Base-by-base conservation (phyloP, 2,888 invertebrate species). In the Caenorhabditis sinica region DNA sequence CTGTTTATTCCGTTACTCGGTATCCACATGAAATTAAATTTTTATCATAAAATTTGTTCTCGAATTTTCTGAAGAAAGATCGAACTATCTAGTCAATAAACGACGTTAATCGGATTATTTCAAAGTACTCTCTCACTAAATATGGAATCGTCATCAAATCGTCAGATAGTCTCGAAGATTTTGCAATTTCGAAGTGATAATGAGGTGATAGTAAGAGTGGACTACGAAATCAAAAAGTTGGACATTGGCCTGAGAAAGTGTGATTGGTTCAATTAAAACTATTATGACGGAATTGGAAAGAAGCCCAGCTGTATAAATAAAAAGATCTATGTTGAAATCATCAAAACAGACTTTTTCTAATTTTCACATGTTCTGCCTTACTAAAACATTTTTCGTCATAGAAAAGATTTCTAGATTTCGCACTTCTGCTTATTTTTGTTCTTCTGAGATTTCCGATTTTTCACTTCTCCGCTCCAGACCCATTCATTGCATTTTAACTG, bases 151-250 rank as follows among this genome's bases (percentile, higher is more conserved):
- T 69, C 53, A 69, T 69, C 23, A 11, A 40, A 40, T 56, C 36
- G 69, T 56, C 56, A 56, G 36, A 56, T 69, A 40, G 69, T 69
- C 69, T 69, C 56, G 33, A 20, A 25, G 51, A 28, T 36, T 69
- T 56, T 13, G 40, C n/a, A 36, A 23, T 45, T 56, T 56, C 20
- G 17, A 58, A n/a, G 36, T 40, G 69, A 69, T 68, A 68, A 68
- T 68, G 53, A 68, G 23, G 9, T 53, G 68, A 68, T 68, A 69
- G 40, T 25, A 56, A 40, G n/a, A 15, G 23, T 20, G 68, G 56
- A 51, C 36, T 53, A 56, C 53, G 56, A 69, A 69, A 17, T 69
- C 13, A 36, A 15, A 60, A 36, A 13, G n/a, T 56, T 69, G 40
- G 56, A 69, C 69, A 69, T 69, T 69, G 69, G 11, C 36, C 69